Evolutionary conservation across 2,113 vertebrate species (phyloP).

Genomic region (Peromyscus maniculatus): DNA sequence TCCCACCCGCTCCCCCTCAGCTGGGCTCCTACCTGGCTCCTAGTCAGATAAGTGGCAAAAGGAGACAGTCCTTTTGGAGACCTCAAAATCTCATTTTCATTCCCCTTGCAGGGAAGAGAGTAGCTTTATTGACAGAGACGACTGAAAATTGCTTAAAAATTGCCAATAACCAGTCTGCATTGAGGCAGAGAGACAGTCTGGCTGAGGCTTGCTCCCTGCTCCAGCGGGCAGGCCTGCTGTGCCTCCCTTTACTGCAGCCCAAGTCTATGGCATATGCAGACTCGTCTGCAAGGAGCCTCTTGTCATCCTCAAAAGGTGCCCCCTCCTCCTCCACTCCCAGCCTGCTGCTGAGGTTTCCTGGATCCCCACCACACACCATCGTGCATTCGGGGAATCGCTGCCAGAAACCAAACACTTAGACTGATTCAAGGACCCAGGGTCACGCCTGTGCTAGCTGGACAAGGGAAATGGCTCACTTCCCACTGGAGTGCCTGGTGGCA

Average conservation of each 20-base stretch:
- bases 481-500: background rate
- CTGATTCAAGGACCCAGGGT: background rate
- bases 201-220: conserved; percentile 61
- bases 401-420: conserved; percentile 23
- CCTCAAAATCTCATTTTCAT: conserved; percentile 70
- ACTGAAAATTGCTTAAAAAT: conserved; percentile 73
- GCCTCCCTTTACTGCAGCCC: background rate
- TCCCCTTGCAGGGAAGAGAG: conserved; percentile 66
- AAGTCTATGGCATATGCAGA: conserved; percentile 46
- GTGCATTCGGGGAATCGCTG: conserved; percentile 19
- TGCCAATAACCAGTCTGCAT: conserved; percentile 67
- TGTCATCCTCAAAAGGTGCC: conserved; percentile 55
- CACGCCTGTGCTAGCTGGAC: background rate
- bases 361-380: conserved; percentile 47
- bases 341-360: conserved; percentile 61
- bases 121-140: conserved; percentile 74
- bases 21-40: conserved; percentile 13
- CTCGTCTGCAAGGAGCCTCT: conserved; percentile 67
- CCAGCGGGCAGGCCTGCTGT: background rate
- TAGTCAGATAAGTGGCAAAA: conserved; percentile 56
- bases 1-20: background rate
- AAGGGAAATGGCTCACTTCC: background rate
- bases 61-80: conserved; percentile 51
- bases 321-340: conserved; percentile 57
- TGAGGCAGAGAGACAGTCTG: conserved; percentile 75